Evolutionary conservation across 2,113 vertebrate species (phyloP).

Genomic region (Romanogobio albipinnatus): DNA sequence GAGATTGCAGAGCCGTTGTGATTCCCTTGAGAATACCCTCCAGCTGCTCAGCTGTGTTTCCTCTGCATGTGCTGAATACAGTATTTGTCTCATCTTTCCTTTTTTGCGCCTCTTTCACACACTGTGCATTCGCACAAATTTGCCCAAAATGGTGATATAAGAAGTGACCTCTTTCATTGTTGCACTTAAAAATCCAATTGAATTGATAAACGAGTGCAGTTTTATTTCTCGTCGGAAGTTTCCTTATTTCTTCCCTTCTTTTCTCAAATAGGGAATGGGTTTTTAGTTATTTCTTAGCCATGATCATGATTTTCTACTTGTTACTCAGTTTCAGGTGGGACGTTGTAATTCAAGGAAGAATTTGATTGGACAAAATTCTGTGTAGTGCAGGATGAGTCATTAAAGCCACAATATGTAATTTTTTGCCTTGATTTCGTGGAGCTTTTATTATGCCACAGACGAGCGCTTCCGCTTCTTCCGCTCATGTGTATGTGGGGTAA

Average conservation of each 20-base stretch:
- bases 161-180: neutral
- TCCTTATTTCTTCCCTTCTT: neutral
- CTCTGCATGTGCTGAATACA: conserved; percentile 3
- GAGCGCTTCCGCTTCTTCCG: too few relatives aligned
- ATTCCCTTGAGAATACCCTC: conserved; percentile 68
- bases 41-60: conserved; percentile 58
- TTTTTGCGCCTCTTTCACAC: neutral
- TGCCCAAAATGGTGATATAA: neutral
- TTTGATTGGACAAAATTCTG: neutral
- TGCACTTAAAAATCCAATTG: neutral
- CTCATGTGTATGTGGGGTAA: too few relatives aligned
- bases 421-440: too few relatives aligned
- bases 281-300: neutral
- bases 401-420: too few relatives aligned
- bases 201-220: neutral
- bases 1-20: conserved; percentile 17
- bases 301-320: neutral
- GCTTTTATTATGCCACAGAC: too few relatives aligned
- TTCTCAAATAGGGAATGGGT: neutral
- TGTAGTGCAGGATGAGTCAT: conserved; percentile 8
- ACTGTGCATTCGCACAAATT: neutral
- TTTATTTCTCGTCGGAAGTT: neutral
- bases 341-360: neutral
- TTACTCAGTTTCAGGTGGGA: neutral
- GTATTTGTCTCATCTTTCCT: conserved; percentile 7